phyloP scores from a whole-genome alignment of 2,797 vertebrate species.

The Amphiprion clarkii region DNA sequence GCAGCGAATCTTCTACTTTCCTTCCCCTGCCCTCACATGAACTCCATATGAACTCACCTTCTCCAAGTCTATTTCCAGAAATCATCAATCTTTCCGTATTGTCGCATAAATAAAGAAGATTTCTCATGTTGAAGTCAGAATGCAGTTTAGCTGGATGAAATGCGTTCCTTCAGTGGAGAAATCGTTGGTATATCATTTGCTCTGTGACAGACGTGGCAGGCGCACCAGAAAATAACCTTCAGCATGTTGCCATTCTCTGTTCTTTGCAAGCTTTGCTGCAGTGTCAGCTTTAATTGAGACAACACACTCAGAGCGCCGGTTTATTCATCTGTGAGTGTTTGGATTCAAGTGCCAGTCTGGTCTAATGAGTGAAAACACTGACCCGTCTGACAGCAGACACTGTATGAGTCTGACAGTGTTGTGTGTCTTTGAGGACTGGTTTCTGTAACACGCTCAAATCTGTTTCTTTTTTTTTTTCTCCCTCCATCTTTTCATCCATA shows the following conservation, averaged over 20 bases:
- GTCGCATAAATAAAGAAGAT: background rate
- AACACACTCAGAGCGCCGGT: constrained; percentile 22
- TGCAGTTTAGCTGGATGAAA: background rate
- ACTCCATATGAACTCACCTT: constrained; percentile 39
- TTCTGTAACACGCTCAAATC: constrained; percentile 23
- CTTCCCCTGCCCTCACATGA: constrained; percentile 46
- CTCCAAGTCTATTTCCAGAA: background rate
- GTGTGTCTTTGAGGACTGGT: constrained; percentile 32
- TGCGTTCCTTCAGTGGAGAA: constrained; percentile 7
- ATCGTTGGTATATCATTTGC: background rate
- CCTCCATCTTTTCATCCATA: constrained; percentile 44
- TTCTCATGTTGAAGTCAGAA: background rate
- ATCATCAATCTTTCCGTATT: background rate
- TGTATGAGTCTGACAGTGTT: constrained; percentile 22
- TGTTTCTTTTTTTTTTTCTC: background rate
- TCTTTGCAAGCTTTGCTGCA: constrained; percentile 3
- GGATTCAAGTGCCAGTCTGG: constrained; percentile 28
- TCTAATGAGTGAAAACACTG: constrained; percentile 63
- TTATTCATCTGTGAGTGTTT: constrained; percentile 52
- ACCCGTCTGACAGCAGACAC: constrained; percentile 33
- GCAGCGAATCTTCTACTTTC: background rate
- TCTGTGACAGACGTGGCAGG: constrained; percentile 21
- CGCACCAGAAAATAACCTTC: constrained; percentile 14
- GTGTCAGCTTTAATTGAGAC: constrained; percentile 46
- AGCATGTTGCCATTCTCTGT: constrained; percentile 3